Conservation (phyloP, 2,888 invertebrate genomes). For the Mythimna vitellina region DNA sequence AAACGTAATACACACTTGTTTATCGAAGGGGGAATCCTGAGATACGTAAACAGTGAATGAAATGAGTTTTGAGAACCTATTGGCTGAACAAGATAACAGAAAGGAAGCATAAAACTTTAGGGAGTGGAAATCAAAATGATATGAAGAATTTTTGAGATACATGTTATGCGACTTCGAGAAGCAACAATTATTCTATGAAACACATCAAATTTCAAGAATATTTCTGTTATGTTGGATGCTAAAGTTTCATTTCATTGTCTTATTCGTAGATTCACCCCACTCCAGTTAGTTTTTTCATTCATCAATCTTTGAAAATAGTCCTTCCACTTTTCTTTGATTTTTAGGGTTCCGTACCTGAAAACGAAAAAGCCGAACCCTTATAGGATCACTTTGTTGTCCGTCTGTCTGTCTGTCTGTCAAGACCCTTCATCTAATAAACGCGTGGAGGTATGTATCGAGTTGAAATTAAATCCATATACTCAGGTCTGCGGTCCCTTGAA, state of each 20-base stretch:
- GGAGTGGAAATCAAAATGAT: conserved; percentile 18
- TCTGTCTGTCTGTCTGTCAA: too few relatives aligned
- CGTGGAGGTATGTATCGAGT: too few relatives aligned
- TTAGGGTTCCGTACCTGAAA: too few relatives aligned
- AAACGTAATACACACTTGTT: conserved; percentile 45
- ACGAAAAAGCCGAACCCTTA: too few relatives aligned
- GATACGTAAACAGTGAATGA: conserved; percentile 34
- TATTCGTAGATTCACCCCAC: too few relatives aligned
- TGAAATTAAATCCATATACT: too few relatives aligned
- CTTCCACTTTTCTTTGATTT: conserved; percentile 4
- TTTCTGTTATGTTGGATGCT: not conserved
- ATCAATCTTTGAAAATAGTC: not conserved
- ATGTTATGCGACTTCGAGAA: not conserved
- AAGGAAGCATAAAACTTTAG: conserved; percentile 21
- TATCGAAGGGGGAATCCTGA: conserved; percentile 28
- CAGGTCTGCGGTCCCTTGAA: too few relatives aligned
- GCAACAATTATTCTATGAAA: not conserved
- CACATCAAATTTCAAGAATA: not conserved
- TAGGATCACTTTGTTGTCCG: too few relatives aligned
- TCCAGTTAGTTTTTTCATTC: not conserved
- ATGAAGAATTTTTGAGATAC: conserved; percentile 1
- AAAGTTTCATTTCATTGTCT: not conserved
- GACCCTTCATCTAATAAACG: too few relatives aligned
- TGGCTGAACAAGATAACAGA: conserved; percentile 20
- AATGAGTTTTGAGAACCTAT: conserved; percentile 33